Base-by-base conservation (phyloP, 2,888 invertebrate genomes). In the Lypha dubia region DNA sequence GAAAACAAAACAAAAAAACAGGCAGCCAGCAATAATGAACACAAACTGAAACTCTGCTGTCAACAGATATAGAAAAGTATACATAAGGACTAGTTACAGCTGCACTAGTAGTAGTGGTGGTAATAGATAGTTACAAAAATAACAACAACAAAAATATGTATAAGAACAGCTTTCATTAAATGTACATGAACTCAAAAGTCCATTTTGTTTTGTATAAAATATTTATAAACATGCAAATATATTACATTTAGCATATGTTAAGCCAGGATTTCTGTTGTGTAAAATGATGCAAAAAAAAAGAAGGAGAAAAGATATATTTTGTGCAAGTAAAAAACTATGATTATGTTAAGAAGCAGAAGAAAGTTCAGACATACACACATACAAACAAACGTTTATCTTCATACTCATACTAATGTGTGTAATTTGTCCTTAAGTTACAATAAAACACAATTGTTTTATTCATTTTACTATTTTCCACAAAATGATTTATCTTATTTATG, bases 191-290 rank as follows among this genome's bases (percentile, higher is more conserved):
- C 65, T 49, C 51, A 74, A 76, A 76, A 80, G 83, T 79, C 80
- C 86, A 80, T 87, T 86, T 81, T 82, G 84, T 88, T 88, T 58
- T 74, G 71, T 84, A n/a, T n/a, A 17, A 88, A 88, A 89, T 90
- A 91, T 90, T 90, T 90, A 91, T 90, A 91, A 90, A 89, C 88
- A 90, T 91, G 91, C 90, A 91, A 91, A 91, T 90, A 91, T 90
- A 90, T 90, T 88, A 90, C 90, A 65, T 81, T 91, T 90, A 90
- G 90, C 90, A 90, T 91, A 90, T 90, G 90, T 89, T 90, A 88
- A 90, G 85, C 77, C 81, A 41, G 53, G 79, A 46, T 79, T 80
- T 62, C 65, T 73, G 58, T 70, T 63, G 28, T 67, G 51, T 32
- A 51, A 76, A 65, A 83, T 22, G 60, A 51, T 60, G 11, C 9